A percentile compares a stretch with the other conserved stretches of the same genome.
Evolutionary conservation across 2,888 invertebrate genomes (phyloP).

Genomic region (Ornithoptera priamus): DNA sequence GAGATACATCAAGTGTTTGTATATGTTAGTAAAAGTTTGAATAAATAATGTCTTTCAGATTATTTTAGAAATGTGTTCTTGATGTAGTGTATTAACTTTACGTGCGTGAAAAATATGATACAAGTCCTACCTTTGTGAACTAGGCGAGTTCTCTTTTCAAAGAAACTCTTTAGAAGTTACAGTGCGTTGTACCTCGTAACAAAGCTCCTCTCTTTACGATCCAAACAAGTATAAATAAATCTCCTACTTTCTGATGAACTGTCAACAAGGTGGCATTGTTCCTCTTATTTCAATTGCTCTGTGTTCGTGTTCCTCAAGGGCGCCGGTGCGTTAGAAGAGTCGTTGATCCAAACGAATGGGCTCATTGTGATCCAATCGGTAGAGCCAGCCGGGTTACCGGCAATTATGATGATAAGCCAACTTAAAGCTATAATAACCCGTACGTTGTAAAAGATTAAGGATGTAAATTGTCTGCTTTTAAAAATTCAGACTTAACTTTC

Average conservation of each 20-base stretch:
- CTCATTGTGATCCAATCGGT: constrained; percentile 30
- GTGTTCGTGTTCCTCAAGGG: constrained; percentile 13
- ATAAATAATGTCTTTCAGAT: no score
- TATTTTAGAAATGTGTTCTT: no score
- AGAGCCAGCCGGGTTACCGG: constrained; percentile 7
- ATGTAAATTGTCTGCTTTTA: not conserved
- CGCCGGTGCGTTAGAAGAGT: constrained; percentile 13
- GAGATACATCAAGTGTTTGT: no score
- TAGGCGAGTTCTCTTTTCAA: no score
- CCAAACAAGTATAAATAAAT: constrained; percentile 15
- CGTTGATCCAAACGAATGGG: constrained; percentile 26
- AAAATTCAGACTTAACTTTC: no score
- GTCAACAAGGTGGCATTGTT: constrained; percentile 10
- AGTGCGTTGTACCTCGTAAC: constrained; percentile 1
- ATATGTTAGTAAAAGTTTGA: no score
- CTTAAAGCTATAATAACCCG: not conserved
- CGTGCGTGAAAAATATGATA: no score
- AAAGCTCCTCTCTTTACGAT: constrained; percentile 3
- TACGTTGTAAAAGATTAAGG: not conserved
- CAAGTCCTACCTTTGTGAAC: no score
- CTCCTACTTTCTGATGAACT: constrained; percentile 11
- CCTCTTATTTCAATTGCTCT: constrained; percentile 19
- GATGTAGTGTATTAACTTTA: no score
- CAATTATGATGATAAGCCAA: constrained; percentile 8
- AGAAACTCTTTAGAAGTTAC: no score